These are phyloP conservation scores for Callopanchax toddi DNA, from an alignment of 2,113 vertebrate species.

Conservation along the genomic window DNA sequence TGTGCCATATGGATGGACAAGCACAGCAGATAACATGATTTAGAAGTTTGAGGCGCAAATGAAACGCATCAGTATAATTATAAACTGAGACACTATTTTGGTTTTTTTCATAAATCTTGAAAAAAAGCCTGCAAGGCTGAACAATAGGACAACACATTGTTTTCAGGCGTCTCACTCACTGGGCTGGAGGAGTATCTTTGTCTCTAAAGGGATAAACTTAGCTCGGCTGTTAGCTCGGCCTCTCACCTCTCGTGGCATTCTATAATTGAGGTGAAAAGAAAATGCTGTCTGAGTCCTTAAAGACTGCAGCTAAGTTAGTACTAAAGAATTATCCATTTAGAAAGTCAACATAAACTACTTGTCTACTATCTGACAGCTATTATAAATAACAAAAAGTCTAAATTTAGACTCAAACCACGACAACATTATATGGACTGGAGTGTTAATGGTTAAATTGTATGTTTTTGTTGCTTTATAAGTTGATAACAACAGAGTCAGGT, in stretches of 20 bases:
- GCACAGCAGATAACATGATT: conserved; percentile 35
- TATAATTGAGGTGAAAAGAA: not conserved
- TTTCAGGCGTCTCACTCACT: conserved; percentile 15
- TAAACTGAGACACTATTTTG: too few relatives aligned
- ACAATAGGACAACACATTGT: not conserved
- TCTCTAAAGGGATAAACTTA: conserved; percentile 21
- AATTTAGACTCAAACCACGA: not conserved
- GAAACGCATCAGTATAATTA: conserved; percentile 9
- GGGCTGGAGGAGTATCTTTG: conserved; percentile 19
- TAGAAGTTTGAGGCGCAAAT: conserved; percentile 31
- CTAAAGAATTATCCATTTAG: not conserved
- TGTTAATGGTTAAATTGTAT: not conserved
- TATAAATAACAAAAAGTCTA: not conserved
- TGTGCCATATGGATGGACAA: conserved; percentile 31
- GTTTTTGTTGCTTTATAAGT: not conserved
- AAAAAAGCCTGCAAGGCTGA: too few relatives aligned
- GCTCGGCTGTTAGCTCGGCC: conserved; percentile 4
- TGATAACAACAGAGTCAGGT: not conserved
- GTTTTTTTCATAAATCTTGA: not conserved
- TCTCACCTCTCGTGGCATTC: conserved; percentile 7
- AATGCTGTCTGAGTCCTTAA: not conserved
- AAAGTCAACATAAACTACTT: not conserved
- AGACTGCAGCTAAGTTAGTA: not conserved
- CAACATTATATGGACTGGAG: not conserved
- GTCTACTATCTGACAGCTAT: not conserved